Evolutionary conservation across 2,113 vertebrate genomes (phyloP).

Genomic region (Varanus komodoensis): DNA sequence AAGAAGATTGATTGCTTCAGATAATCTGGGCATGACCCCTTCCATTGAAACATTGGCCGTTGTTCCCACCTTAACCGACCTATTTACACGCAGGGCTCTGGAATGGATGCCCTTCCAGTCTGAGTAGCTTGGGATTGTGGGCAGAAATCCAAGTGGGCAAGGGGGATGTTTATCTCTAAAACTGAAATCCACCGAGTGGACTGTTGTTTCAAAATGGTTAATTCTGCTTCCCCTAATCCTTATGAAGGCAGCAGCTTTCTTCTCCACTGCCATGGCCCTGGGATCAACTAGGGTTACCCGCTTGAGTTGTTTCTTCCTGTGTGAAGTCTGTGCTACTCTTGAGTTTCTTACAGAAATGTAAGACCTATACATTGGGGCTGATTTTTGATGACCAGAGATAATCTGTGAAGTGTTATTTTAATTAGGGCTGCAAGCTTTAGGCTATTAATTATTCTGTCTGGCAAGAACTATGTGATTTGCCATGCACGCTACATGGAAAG

Average conservation of each 20-base stretch:
- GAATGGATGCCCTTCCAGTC: fast-evolving
- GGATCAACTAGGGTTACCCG: background rate
- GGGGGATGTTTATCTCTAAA: background rate
- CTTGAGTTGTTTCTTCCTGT: background rate
- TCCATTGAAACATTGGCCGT: background rate
- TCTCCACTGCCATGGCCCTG: background rate
- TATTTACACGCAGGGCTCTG: background rate
- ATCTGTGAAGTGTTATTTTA: background rate
- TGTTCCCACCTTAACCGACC: background rate
- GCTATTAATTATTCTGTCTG: background rate
- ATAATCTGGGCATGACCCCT: constrained; percentile 28
- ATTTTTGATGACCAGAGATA: background rate
- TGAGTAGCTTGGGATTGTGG: fast-evolving
- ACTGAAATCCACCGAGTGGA: background rate
- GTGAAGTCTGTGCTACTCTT: background rate
- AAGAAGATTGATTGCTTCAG: constrained; percentile 51
- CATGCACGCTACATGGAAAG: background rate
- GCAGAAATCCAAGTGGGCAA: background rate
- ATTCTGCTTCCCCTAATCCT: background rate
- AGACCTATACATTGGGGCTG: background rate
- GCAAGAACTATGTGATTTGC: background rate
- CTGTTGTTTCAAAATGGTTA: background rate
- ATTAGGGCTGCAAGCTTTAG: background rate
- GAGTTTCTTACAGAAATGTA: background rate
- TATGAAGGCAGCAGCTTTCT: background rate